Evolutionary conservation across 2,113 vertebrate genomes (phyloP), one percentile per base, ranked within the genome.

Genomic region (Oxyruncus cristatus): DNA sequence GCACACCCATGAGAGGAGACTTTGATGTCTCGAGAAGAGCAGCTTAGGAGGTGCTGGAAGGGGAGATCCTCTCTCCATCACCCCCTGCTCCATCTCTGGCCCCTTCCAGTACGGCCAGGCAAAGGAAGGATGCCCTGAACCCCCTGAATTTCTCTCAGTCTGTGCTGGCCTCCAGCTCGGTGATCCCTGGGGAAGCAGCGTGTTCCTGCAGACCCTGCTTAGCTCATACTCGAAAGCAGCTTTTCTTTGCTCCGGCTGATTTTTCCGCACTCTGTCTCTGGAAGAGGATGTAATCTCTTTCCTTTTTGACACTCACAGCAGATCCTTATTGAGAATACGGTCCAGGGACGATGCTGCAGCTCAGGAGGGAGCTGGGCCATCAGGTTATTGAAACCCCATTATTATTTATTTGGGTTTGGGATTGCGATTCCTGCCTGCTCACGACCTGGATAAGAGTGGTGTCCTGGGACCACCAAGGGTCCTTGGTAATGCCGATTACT

Each of bases 391-490:
- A 39, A 66, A 58, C 49, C 19, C 32, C 7, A 0, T 73, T 78
- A 0, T 70, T 78, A 33, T 58, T n/a, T n/a, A n/a, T n/a, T n/a
- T n/a, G n/a, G n/a, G n/a, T n/a, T 68, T 49, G 27, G 30, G 52
- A 6, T 19, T 53, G 37, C 21, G 24, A 6, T 27, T 73, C 32
- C 62, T 90, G 39, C 47, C 52, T 23, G 32, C 33, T 59, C 39
- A 10, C 0, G 2, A 47, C n/a, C 55, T 1, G 4, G 39, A 24
- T 10, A 56, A 44, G n/a, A 78, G 28, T 56, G 1, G 14, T 22
- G 66, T 30, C 58, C 59, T 35, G 44, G 39, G 66, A 55, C 12
- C 12, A 0, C 16, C 0, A 0, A 18, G 49, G 18, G 44, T 63
- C 46, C 56, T 77, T 14, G 8, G 14, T 3, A 12, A 39, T 24